A percentile compares a stretch with the other conserved stretches of the same genome.
These are phyloP conservation scores for Heliconius aoede DNA, from an alignment of 2,888 invertebrate genomes.

Conservation along the genomic window DNA sequence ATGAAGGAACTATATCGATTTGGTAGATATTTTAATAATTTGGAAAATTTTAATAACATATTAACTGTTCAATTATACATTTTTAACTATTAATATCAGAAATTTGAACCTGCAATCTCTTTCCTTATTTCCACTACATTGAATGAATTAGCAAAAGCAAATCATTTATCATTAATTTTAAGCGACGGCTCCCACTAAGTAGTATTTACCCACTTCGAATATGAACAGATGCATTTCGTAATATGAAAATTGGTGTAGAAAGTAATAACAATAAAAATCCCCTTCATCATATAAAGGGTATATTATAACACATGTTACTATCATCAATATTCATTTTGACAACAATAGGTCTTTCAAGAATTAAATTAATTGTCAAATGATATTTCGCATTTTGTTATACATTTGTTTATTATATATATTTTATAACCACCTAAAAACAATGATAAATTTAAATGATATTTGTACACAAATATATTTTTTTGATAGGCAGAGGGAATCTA, in stretches of 20 bases:
- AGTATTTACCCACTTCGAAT: not conserved
- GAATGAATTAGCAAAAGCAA: not conserved
- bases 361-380: not conserved
- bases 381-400: not conserved
- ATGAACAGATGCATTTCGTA: constrained; percentile 29
- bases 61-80: too few relatives aligned
- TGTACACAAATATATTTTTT: too few relatives aligned
- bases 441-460: too few relatives aligned
- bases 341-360: constrained; percentile 7
- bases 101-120: not conserved
- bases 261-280: constrained; percentile 2
- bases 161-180: not conserved
- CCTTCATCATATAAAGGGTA: constrained; percentile 14
- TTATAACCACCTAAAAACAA: too few relatives aligned
- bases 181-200: not conserved
- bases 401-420: too few relatives aligned
- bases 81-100: not conserved
- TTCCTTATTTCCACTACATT: not conserved
- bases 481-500: not conserved
- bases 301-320: constrained; percentile 21
- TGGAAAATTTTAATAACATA: not conserved
- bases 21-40: not conserved
- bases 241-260: not conserved
- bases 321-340: constrained; percentile 27
- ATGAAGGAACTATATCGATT: not conserved